Conservation (phyloP, 2,113 vertebrate genomes). For the Eleginops maclovinus region DNA sequence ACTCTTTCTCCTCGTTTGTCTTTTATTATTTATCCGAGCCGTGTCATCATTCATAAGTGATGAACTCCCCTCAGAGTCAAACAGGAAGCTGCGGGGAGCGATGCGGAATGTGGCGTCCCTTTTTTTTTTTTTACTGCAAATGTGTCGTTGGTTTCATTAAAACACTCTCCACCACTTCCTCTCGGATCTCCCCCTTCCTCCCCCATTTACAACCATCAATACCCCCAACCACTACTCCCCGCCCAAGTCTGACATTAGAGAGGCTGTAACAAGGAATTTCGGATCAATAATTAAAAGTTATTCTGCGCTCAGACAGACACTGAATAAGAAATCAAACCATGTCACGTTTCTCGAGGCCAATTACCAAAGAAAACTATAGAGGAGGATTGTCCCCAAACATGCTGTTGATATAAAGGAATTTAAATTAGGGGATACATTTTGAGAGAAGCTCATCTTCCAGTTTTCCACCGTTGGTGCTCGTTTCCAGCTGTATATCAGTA, state of each 20-base stretch:
- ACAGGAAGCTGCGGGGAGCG: conserved; percentile 42
- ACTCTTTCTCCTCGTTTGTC: conserved; percentile 35
- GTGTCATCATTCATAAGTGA: conserved; percentile 63
- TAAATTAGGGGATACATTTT: too few species aligned
- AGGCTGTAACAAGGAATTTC: too few species aligned
- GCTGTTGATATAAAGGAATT: too few species aligned
- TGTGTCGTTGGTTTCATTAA: conserved; percentile 12
- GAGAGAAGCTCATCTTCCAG: too few species aligned
- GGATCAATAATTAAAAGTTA: too few species aligned
- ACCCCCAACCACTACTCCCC: too few species aligned
- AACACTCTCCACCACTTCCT: conserved; percentile 1
- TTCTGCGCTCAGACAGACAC: not conserved
- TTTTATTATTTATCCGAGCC: conserved; percentile 55
- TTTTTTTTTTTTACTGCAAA: not conserved
- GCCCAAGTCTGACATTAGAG: too few species aligned
- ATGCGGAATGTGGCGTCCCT: conserved; percentile 20
- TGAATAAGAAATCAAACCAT: not conserved
- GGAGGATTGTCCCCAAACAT: too few species aligned
- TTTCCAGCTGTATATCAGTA: too few species aligned
- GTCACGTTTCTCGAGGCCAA: not conserved
- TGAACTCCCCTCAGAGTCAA: conserved; percentile 43
- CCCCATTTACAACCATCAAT: too few species aligned
- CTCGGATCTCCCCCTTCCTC: too few species aligned
- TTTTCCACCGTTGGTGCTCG: too few species aligned
- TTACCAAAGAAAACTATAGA: not conserved